phyloP scores from a whole-genome alignment of 2,113 vertebrate genomes.

The Vombatus ursinus region DNA sequence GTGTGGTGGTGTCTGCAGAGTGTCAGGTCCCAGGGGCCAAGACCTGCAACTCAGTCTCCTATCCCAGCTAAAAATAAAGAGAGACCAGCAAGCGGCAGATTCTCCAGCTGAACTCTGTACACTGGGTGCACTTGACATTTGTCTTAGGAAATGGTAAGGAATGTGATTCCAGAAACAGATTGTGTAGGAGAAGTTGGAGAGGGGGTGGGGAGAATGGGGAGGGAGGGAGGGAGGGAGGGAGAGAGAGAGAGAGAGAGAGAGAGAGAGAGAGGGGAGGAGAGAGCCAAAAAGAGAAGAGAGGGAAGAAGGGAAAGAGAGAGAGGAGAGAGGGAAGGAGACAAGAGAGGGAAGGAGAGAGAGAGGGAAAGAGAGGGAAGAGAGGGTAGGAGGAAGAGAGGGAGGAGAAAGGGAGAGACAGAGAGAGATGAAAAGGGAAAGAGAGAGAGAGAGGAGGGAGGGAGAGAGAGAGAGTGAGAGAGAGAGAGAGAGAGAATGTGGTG shows the following conservation, averaged over 20 bases:
- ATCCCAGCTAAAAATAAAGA: background rate
- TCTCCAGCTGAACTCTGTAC: background rate
- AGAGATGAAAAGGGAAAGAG: too few species aligned
- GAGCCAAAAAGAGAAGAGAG: too few species aligned
- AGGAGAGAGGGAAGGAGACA: accelerated
- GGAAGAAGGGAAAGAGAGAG: too few species aligned
- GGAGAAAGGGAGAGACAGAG: background rate
- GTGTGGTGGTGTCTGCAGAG: background rate
- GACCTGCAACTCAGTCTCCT: background rate
- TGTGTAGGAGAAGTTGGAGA: background rate
- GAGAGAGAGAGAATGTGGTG: background rate
- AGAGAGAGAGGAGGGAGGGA: background rate
- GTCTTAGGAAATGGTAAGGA: background rate
- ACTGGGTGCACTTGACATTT: background rate
- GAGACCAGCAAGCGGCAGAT: background rate
- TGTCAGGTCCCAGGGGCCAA: background rate
- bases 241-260: background rate
- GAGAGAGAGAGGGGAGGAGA: too few species aligned
- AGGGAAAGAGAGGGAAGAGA: background rate
- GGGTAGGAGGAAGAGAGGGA: background rate
- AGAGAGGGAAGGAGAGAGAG: accelerated
- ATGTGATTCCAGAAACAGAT: background rate
- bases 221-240: background rate
- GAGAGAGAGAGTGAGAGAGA: background rate
- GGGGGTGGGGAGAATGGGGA: background rate